Evolutionary conservation across 2,797 vertebrate genomes (phyloP), one percentile per base, ranked within the genome.

Genomic region (Alcedo quadribrachys): DNA sequence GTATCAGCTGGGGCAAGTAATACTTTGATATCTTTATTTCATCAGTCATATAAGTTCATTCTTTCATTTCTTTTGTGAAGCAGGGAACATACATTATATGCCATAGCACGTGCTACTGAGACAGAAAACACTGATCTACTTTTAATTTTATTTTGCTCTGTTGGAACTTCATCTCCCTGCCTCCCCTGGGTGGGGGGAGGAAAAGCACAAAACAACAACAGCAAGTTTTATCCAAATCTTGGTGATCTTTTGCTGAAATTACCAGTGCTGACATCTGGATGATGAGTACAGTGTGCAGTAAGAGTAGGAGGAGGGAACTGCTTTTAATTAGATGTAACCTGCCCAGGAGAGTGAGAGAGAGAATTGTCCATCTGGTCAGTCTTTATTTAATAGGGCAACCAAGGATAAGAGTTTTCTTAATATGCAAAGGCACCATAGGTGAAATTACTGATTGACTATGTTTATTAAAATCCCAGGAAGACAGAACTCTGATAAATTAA

Each of bases 241-340:
- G 79, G 89, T 92, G 90, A 96, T 93, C 92, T 95, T 96, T 90
- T 91, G 80, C 93, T 95, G 94, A 96, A 97, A 96, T 96, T 94
- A 94, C 92, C 79, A 89, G 80, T 89, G 92, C 85, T 96, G 97
- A 96, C 95, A 97, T 96, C 96, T 97, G 96, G 92, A 91, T 95
- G 86, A 87, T 94, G 62, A 12, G 55, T 93, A 82, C 95, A 95
- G 71, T 67, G 80, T 16, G 69, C 91, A 82, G 60, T 53, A 73
- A 81, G 68, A 69, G 15, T 32, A 73, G 81, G 90, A 97, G 90
- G 95, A 95, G 33, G 25, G 71, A 97, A 92, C 91, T 92, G 92
- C 94, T 96, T 97, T 97, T 96, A 96, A 97, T 97, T 96, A 93
- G 92, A 78, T 95, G 77, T 94, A 96, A 85, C 80, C 83, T 96